phyloP scores from a whole-genome alignment of 1,140 invertebrate species.

The Megathymus violae region DNA sequence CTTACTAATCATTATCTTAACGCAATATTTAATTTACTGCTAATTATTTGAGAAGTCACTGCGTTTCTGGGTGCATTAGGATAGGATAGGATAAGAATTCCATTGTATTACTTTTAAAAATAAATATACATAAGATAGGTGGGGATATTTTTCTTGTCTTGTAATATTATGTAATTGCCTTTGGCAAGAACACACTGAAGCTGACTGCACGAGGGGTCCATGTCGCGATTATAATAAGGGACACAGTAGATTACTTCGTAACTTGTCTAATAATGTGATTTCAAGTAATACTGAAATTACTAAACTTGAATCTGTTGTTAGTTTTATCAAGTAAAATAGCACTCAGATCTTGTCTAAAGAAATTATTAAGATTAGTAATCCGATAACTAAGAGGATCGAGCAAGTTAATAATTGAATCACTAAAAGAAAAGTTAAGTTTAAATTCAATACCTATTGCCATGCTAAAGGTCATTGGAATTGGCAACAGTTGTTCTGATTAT shows the following conservation, averaged over 20 bases:
- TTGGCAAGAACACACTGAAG: not conserved
- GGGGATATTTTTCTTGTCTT: not conserved
- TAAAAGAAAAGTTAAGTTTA: too few species aligned
- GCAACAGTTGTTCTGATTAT: conserved; percentile 3
- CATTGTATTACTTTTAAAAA: not conserved
- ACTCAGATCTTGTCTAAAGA: too few species aligned
- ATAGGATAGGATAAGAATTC: not conserved
- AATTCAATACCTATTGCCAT: too few species aligned
- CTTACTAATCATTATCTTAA: conserved; percentile 6
- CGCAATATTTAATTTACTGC: too few species aligned
- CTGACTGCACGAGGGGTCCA: not conserved
- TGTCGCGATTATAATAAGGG: not conserved
- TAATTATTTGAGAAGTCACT: too few species aligned
- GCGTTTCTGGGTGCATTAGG: not conserved
- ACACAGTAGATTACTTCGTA: not conserved
- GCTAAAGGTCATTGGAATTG: conserved; percentile 37
- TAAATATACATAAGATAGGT: not conserved
- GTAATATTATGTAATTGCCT: not conserved
- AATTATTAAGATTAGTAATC: too few species aligned
- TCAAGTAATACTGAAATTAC: not conserved
- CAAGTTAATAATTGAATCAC: too few species aligned
- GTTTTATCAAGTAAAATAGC: not conserved
- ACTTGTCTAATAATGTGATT: not conserved
- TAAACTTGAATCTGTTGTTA: not conserved
- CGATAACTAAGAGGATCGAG: too few species aligned